phyloP scores from a whole-genome alignment of 2,113 vertebrate genomes.

The Galeopterus variegatus region DNA sequence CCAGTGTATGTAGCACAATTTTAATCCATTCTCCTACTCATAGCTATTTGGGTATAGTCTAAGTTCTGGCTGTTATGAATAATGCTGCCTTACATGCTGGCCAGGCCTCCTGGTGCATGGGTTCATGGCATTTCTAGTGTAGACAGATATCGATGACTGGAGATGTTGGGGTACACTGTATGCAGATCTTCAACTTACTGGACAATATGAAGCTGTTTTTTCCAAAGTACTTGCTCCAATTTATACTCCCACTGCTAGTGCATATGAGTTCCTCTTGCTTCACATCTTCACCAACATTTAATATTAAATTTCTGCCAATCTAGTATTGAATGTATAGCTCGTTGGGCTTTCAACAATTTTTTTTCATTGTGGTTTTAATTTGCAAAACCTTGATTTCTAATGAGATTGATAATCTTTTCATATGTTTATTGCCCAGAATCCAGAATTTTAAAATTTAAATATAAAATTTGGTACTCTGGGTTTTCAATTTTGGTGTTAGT shows the following conservation, averaged over 20 bases:
- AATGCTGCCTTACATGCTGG: not conserved
- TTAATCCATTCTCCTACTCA: not conserved
- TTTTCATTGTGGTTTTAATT: not conserved
- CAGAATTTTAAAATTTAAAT: not conserved
- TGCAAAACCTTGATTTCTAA: conserved; percentile 12
- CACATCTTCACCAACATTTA: not conserved
- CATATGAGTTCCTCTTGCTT: not conserved
- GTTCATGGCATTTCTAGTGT: not conserved
- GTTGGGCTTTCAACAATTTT: not conserved
- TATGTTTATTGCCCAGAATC: not conserved
- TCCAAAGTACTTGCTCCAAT: not conserved
- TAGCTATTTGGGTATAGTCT: not conserved
- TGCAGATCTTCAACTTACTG: not conserved
- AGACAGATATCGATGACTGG: fast-evolving
- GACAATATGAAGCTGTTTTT: not conserved
- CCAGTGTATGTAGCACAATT: not conserved
- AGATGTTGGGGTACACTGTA: not conserved
- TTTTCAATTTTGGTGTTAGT: not conserved
- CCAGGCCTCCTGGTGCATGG: fast-evolving
- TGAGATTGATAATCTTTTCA: not conserved
- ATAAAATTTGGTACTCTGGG: not conserved
- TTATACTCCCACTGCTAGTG: not conserved
- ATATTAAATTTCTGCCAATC: not conserved
- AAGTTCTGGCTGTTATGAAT: not conserved
- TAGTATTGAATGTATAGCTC: not conserved